Conservation (phyloP, 2,797 vertebrate species). For the Nasua narica region DNA sequence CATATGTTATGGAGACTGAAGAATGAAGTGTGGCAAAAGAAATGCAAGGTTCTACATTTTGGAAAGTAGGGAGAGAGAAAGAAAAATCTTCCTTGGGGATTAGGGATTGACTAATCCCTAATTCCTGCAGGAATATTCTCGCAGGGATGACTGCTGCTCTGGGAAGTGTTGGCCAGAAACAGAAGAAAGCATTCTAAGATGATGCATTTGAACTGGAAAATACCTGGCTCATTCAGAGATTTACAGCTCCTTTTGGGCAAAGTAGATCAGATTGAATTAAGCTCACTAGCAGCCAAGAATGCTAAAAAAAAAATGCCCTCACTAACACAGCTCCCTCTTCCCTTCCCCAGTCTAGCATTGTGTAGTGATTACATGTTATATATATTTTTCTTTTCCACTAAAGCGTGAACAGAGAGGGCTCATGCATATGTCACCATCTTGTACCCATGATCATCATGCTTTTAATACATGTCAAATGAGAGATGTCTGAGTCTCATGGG, state of each 20-base stretch:
- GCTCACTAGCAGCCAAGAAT: neutral
- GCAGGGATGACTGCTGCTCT: too few species aligned
- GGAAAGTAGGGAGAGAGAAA: neutral
- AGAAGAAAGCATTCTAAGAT: neutral
- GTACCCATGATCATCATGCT: neutral
- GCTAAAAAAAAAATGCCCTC: neutral
- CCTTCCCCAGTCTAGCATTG: neutral
- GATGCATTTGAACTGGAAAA: neutral
- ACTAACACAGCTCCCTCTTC: neutral
- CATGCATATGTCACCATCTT: neutral
- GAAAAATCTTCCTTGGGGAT: neutral
- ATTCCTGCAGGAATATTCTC: too few species aligned
- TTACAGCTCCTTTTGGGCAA: neutral
- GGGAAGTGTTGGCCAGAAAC: neutral
- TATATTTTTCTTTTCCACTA: neutral
- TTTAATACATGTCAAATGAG: neutral
- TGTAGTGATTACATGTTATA: neutral
- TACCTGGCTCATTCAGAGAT: neutral
- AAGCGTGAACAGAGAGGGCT: neutral
- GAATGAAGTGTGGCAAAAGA: neutral
- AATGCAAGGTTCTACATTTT: accelerated
- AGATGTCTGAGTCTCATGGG: neutral
- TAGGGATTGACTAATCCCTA: too few species aligned
- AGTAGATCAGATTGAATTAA: neutral
- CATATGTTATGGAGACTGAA: neutral